Percentiles rank a stretch among this genome's conserved stretches.
phyloP scores from a whole-genome alignment of 1,140 invertebrate species.

The Venturia canescens region DNA sequence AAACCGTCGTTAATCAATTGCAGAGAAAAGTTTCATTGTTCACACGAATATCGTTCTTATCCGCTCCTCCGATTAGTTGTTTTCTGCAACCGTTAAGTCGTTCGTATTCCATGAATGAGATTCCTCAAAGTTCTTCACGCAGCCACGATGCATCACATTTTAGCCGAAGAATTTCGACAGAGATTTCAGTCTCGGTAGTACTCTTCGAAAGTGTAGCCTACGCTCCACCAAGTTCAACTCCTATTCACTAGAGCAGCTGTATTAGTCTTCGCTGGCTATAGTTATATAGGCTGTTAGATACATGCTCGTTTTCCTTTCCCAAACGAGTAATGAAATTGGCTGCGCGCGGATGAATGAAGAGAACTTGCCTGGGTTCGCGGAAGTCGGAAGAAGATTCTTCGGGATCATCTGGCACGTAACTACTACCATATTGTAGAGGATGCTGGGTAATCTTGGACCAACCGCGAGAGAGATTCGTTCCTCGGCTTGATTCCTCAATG shows the following conservation, averaged over 20 bases:
- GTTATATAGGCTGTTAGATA: neutral
- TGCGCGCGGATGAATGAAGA: slow-evolving; percentile 31
- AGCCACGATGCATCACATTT: neutral
- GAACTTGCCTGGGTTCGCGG: neutral
- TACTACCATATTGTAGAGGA: slow-evolving; percentile 17
- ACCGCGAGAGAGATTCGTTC: slow-evolving; percentile 36
- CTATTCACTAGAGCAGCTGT: slow-evolving; percentile 2
- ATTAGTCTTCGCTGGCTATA: neutral
- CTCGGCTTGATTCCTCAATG: slow-evolving; percentile 32
- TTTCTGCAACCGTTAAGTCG: neutral
- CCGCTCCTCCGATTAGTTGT: neutral
- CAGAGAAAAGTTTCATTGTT: neutral
- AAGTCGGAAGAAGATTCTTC: slow-evolving; percentile 29
- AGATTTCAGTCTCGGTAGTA: slow-evolving; percentile 21
- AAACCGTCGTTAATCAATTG: no score
- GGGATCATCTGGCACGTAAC: slow-evolving; percentile 17
- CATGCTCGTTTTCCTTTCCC: slow-evolving; percentile 32
- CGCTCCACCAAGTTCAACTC: no score
- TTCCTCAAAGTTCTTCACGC: neutral
- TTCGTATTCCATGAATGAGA: neutral
- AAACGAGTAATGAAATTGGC: slow-evolving; percentile 41
- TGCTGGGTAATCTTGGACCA: neutral
- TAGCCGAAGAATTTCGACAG: slow-evolving; percentile 13
- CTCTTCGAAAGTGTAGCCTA: neutral
- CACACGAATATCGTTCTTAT: neutral